Evolutionary conservation across 2,797 vertebrate species (phyloP), one percentile per base, ranked within the genome.

Genomic region (Petrocephalus schoutedeni): DNA sequence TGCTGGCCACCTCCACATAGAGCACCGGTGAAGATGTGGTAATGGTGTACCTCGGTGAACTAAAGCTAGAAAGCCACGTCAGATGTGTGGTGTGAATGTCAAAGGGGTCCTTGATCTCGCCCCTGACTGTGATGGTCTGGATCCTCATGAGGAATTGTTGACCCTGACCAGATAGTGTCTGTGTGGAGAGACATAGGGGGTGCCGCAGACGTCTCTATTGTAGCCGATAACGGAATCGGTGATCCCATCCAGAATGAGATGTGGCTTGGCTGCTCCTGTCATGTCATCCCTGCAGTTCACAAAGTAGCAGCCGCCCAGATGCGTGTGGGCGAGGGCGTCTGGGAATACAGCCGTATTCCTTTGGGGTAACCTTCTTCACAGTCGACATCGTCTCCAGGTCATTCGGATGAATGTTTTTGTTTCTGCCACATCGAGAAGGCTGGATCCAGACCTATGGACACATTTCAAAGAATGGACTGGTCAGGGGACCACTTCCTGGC

Each of bases 81-180:
- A 0, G 98, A 98, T 99, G 95, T 93, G 98, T 99, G 84, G 98
- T 99, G 93, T 98, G 97, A 92, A 99, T 97, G 91, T 98, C 97
- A 88, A 98, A 98, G 0, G 97, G 95, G 54, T 95, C 95, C 58
- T 94, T 94, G 90, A 99, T 96, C 90, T 98, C 95, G 32, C 98
- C 98, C 80, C 95, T 95, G 86, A 94, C 91, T 0, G 97, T 97
- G 86, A 99, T 94, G 41, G 41, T 45, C 41, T 45, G 41, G 41
- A 45, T 45, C 41, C 41, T 45, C 41, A 45, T 45, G 41, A 2
- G 92, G 93, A 89, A 7, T 99, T 97, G 23, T 98, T 97, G 0
- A 98, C 92, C 14, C 97, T 98, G 90, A 99, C 95, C 90, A 99
- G 91, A 90, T 28, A 28, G 28, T 28, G 28, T 28, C 28, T 1